Conservation (phyloP, 2,888 invertebrate species). For the Teleogryllus oceanicus region DNA sequence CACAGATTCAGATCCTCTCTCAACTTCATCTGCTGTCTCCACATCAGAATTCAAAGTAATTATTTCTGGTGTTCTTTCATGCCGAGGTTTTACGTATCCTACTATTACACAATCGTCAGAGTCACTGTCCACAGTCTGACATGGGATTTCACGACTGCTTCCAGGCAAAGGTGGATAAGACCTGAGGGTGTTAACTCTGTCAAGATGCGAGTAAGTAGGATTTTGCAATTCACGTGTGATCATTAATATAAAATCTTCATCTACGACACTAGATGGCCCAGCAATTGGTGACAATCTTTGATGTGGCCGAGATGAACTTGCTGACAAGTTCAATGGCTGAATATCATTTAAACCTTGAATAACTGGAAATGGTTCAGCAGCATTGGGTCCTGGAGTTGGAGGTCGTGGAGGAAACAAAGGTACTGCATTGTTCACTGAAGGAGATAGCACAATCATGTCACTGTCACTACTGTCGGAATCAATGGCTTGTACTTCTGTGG, state of each 20-base stretch:
- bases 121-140: constrained; percentile 22
- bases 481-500: constrained; percentile 20
- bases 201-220: not conserved
- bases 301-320: not conserved
- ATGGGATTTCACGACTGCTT: not conserved
- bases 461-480: constrained; percentile 27
- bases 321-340: not conserved
- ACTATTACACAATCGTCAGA: constrained; percentile 59
- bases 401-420: not conserved
- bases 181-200: not conserved
- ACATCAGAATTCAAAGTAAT: constrained; percentile 59
- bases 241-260: not conserved
- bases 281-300: constrained; percentile 27
- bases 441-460: constrained; percentile 28
- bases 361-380: too few species aligned
- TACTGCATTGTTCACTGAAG: not conserved
- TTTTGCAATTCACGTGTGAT: not conserved
- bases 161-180: not conserved
- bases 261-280: constrained; percentile 34
- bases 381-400: too few species aligned
- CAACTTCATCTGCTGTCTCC: constrained; percentile 23
- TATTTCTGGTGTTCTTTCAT: constrained; percentile 63
- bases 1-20: not conserved
- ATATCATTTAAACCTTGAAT: not conserved
- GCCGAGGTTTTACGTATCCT: constrained; percentile 63